Evolutionary conservation across 2,888 invertebrate species (phyloP).

Genomic region (Lasioglossum vierecki): DNA sequence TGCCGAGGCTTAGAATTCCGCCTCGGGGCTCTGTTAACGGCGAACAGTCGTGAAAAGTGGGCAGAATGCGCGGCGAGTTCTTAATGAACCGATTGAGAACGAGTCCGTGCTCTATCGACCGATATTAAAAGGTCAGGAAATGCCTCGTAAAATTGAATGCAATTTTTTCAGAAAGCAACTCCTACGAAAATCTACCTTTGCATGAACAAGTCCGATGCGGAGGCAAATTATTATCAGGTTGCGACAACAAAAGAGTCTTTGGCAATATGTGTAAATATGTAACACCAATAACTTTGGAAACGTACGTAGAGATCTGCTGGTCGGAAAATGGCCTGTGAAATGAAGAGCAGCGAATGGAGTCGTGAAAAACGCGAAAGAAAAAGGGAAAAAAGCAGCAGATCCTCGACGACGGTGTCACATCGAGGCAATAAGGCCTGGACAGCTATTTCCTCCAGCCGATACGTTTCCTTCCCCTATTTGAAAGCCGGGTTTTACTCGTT

Average conservation of each 20-base stretch:
- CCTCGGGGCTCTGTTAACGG: slow-evolving; percentile 20
- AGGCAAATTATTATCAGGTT: not conserved
- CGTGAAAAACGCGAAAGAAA: slow-evolving; percentile 9
- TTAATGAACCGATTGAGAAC: slow-evolving; percentile 18
- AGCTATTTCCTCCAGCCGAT: slow-evolving; percentile 76
- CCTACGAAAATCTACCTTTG: not conserved
- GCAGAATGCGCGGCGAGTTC: not conserved
- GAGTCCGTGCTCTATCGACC: not conserved
- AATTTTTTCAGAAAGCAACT: not conserved
- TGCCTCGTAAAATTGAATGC: not conserved
- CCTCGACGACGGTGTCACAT: slow-evolving; percentile 25
- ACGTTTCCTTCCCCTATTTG: slow-evolving; percentile 75
- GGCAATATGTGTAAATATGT: not conserved
- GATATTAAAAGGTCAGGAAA: not conserved
- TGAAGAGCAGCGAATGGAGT: slow-evolving; percentile 11
- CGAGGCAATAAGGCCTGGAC: slow-evolving; percentile 65
- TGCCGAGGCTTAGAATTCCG: slow-evolving; percentile 31
- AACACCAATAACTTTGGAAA: not conserved
- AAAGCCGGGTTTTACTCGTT: slow-evolving; percentile 23
- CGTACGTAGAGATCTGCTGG: not conserved
- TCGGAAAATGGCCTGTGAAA: not conserved
- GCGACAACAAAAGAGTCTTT: not conserved
- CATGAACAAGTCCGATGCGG: not conserved
- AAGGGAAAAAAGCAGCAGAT: slow-evolving; percentile 19
- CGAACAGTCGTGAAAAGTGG: slow-evolving; percentile 1